Base-by-base conservation (phyloP, 2,888 invertebrate genomes). In the Monochamus alternatus region DNA sequence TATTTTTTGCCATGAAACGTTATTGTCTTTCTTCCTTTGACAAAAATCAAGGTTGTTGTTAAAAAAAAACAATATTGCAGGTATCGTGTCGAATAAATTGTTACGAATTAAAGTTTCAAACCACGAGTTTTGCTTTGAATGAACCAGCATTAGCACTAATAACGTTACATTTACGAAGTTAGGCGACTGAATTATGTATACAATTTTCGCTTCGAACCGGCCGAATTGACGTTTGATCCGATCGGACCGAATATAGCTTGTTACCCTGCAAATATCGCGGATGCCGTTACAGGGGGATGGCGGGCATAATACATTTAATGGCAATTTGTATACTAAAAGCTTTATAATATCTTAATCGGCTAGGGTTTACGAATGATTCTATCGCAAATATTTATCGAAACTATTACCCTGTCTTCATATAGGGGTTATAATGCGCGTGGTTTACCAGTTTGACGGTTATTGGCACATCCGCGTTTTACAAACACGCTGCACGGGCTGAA, bases 301-400 rank as follows among this genome's bases (percentile, higher is more conserved):
- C 22, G 32, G 55, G 1, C 52, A 58, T 58, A 52, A 68, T 44
- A 38, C 14, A 43, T 68, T 58, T 68, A 58, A 38, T 68, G 55
- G 38, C 58, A 68, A 12, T 59, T 51, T 58, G 69, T 60, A 31
- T 32, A 43, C 47, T 62, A 69, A 69, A 60, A 69, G 69, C 60
- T 58, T 60, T 69, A 55, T 69, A 69, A 60, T 60, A 69, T 69
- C 60, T 69, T 69, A 69, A 69, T 69, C 30, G 43, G 60, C 31
- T 30, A 14, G 22, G 43, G 68, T 58, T 68, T 44, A 44, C 44
- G 58, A 68, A 68, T 59, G 68, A 58, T 58, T 44, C 58, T 51
- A 68, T 68, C 68, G 22, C n/a, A 44, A 58, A 68, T 68, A 68
- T 67, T 67, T 68, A 68, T 68, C 43, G 68, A 52, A 59, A 67